Evolutionary conservation across 1,140 invertebrate species (phyloP).

Genomic region (Myzus persicae): DNA sequence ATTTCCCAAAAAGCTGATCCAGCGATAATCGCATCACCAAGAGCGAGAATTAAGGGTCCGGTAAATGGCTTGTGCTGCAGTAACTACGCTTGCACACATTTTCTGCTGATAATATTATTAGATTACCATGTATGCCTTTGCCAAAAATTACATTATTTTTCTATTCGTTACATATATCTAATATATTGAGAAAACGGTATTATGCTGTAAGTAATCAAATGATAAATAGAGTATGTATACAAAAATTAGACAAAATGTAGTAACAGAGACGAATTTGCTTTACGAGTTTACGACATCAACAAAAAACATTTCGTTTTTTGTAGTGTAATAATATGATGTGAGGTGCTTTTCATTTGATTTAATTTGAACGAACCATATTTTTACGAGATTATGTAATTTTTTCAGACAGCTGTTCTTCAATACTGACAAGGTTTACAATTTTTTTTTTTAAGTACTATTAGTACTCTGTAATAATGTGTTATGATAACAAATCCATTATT

Average conservation of each 20-base stretch:
- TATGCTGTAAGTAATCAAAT: background rate
- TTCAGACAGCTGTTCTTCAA: background rate
- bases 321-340: background rate
- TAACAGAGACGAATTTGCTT: background rate
- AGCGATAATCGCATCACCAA: background rate
- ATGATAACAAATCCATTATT: too few relatives aligned
- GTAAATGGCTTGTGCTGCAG: background rate
- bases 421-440: too few relatives aligned
- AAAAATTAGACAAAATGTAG: background rate
- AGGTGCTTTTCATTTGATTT: background rate
- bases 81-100: background rate
- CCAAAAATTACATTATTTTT: background rate
- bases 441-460: too few relatives aligned
- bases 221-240: background rate
- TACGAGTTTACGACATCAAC: background rate
- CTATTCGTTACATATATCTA: background rate
- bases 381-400: background rate
- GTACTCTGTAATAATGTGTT: too few relatives aligned
- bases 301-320: background rate
- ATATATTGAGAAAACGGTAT: background rate
- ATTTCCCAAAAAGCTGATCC: background rate
- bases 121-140: background rate
- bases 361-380: background rate
- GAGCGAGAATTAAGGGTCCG: background rate
- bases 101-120: background rate